These are phyloP conservation scores for Incurvaria masculella DNA, from an alignment of 2,888 invertebrate genomes.

Conservation along the genomic window DNA sequence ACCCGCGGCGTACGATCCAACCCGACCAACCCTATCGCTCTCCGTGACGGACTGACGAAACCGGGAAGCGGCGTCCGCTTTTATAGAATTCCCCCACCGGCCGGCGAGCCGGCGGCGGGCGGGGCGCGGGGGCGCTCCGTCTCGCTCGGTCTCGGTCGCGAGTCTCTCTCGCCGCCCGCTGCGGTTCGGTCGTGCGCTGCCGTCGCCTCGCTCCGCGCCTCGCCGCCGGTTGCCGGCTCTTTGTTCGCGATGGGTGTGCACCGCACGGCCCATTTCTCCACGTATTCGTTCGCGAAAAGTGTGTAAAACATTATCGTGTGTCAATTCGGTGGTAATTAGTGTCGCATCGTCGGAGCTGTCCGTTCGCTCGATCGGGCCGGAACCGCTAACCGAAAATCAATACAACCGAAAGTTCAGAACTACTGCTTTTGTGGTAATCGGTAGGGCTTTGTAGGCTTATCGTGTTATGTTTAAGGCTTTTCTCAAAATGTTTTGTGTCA, in stretches of 20 bases:
- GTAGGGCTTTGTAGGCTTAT: too few relatives aligned
- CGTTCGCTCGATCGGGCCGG: too few relatives aligned
- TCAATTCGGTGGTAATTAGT: too few relatives aligned
- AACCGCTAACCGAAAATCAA: background rate
- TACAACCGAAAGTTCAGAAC: background rate
- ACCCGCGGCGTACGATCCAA: conserved; percentile 42
- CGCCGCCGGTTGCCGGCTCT: conserved; percentile 34
- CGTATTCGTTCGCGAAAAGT: background rate
- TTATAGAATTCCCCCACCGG: conserved; percentile 37
- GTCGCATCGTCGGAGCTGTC: too few relatives aligned
- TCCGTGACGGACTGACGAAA: conserved; percentile 51
- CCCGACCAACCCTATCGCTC: conserved; percentile 52
- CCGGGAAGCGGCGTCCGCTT: conserved; percentile 32
- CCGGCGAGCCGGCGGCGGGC: conserved; percentile 35
- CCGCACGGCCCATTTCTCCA: background rate
- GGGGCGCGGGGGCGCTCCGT: conserved; percentile 38
- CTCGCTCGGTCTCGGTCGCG: conserved; percentile 39
- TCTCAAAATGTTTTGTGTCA: too few relatives aligned
- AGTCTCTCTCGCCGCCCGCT: conserved; percentile 7
- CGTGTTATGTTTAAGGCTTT: too few relatives aligned
- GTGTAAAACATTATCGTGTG: too few relatives aligned
- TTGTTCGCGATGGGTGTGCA: conserved; percentile 23
- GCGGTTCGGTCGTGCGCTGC: conserved; percentile 23
- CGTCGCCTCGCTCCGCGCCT: conserved; percentile 23
- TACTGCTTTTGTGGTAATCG: too few relatives aligned